phyloP scores from a whole-genome alignment of 2,113 vertebrate species.

The Rhineura floridana region DNA sequence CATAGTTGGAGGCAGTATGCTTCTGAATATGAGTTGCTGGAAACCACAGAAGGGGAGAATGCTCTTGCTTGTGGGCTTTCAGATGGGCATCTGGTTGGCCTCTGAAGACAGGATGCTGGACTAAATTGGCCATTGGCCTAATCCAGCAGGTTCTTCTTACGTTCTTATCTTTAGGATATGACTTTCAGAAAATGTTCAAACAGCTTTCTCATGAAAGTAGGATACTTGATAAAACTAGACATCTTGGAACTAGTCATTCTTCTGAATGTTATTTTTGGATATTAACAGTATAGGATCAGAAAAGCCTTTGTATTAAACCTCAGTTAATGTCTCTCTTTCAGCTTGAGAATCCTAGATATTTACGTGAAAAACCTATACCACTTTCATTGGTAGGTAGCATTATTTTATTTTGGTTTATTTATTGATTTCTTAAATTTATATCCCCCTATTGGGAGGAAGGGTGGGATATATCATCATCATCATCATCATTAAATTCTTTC shows the following conservation, averaged over 20 bases:
- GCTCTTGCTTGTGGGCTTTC: too few relatives aligned
- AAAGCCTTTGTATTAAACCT: neutral
- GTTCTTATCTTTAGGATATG: neutral
- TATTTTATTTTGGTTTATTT: neutral
- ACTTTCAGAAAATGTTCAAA: neutral
- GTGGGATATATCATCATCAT: too few relatives aligned
- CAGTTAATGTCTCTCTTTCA: conserved; percentile 74
- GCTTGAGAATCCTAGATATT: conserved; percentile 93
- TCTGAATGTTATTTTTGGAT: neutral
- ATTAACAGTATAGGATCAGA: conserved; percentile 13
- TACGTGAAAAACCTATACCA: conserved; percentile 84
- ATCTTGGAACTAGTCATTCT: neutral
- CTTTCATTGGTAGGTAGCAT: conserved; percentile 84
- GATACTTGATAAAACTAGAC: neutral
- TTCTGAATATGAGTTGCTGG: too few relatives aligned
- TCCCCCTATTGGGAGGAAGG: too few relatives aligned
- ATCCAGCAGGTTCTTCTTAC: too few relatives aligned
- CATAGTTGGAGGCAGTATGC: too few relatives aligned
- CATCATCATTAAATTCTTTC: too few relatives aligned
- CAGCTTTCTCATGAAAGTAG: neutral
- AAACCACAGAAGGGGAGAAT: too few relatives aligned
- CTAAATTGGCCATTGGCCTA: too few relatives aligned
- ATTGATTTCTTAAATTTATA: neutral
- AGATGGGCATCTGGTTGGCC: too few relatives aligned
- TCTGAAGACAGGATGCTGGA: too few relatives aligned